Evolutionary conservation across 2,113 vertebrate genomes (phyloP).

Genomic region (Lophochroa leadbeateri): DNA sequence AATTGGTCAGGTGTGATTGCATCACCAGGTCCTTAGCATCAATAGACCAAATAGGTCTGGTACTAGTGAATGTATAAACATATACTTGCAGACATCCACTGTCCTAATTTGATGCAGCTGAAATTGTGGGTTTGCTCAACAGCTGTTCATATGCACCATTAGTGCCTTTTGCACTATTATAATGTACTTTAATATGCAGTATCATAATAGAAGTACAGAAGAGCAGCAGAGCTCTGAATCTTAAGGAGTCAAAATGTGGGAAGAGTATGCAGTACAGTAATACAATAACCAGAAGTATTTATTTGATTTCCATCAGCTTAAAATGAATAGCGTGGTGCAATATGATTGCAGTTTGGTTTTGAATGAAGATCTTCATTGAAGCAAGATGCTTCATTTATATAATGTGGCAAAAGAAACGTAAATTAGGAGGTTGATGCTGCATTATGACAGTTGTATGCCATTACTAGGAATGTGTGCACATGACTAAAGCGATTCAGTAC

Average conservation of each 20-base stretch:
- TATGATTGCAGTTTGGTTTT: background rate
- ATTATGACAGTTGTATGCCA: background rate
- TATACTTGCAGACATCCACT: background rate
- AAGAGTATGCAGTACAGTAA: background rate
- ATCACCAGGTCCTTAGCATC: background rate
- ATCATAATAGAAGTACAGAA: background rate
- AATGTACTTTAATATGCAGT: background rate
- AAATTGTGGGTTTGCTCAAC: background rate
- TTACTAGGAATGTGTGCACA: background rate
- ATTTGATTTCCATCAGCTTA: background rate
- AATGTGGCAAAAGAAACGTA: background rate
- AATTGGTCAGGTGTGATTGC: background rate
- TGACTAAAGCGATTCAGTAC: background rate
- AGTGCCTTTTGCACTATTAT: conserved; percentile 72
- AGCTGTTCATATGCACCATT: conserved; percentile 31
- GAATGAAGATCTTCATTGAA: background rate
- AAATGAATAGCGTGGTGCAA: background rate
- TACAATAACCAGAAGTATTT: background rate
- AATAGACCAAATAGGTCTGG: background rate
- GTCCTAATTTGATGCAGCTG: background rate
- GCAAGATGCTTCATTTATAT: background rate
- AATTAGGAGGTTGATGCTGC: background rate
- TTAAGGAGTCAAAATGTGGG: background rate
- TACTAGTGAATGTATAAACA: background rate
- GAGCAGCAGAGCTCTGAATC: background rate